These are phyloP conservation scores for Anthophora plumipes DNA, from an alignment of 2,888 invertebrate genomes.

Conservation along the genomic window DNA sequence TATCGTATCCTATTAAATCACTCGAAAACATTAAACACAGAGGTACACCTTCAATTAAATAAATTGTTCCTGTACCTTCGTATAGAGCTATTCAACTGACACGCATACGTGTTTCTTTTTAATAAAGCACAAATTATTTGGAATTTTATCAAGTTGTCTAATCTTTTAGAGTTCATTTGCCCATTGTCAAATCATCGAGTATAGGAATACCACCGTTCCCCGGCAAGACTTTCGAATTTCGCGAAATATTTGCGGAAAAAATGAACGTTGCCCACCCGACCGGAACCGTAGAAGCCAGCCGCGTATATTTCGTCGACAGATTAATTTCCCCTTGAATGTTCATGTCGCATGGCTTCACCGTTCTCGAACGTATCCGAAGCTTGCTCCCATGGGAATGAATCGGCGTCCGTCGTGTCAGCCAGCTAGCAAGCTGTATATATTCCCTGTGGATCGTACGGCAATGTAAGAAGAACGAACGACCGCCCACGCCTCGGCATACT, in stretches of 20 bases:
- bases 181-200: background rate
- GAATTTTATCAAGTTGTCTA: no score
- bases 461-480: slow-evolving; percentile 29
- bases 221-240: background rate
- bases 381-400: slow-evolving; percentile 48
- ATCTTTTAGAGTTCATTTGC: background rate
- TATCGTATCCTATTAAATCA: no score
- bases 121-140: no score
- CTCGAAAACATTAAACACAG: no score
- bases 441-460: slow-evolving; percentile 5
- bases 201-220: background rate
- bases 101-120: no score
- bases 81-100: no score
- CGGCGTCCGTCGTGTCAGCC: background rate
- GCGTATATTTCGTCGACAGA: slow-evolving; percentile 24
- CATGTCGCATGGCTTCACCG: slow-evolving; percentile 2
- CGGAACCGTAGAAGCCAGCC: background rate
- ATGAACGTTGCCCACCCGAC: background rate
- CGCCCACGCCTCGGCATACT: slow-evolving; percentile 56
- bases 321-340: slow-evolving; percentile 46
- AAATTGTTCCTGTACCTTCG: no score
- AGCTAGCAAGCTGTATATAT: slow-evolving; percentile 1
- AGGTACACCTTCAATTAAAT: no score
- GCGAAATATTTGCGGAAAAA: background rate
- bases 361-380: slow-evolving; percentile 24